Evolutionary conservation across 2,888 invertebrate genomes (phyloP).

Genomic region (Campopleginae sp.): DNA sequence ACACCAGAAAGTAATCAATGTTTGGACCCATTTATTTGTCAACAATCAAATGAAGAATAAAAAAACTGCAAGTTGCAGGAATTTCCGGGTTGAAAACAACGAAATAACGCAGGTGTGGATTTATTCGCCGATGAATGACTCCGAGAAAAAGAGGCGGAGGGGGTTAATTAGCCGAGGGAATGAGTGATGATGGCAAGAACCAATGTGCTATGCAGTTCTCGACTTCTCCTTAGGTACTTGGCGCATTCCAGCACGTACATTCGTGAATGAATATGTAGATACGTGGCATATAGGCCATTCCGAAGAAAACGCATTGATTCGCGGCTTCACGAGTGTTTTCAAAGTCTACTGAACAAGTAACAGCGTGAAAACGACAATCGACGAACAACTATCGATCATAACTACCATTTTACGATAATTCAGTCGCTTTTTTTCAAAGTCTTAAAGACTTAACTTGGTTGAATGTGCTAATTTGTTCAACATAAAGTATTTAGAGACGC

Average conservation of each 20-base stretch:
- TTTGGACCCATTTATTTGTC: conserved; percentile 8
- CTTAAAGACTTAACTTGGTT: not conserved
- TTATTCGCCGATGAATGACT: conserved; percentile 62
- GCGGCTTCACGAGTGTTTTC: not conserved
- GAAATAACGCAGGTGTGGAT: conserved; percentile 60
- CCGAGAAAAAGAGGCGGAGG: conserved; percentile 16
- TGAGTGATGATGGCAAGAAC: conserved; percentile 76
- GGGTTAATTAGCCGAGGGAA: conserved; percentile 68
- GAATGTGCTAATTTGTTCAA: not conserved
- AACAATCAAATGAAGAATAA: not conserved
- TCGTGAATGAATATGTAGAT: conserved; percentile 61
- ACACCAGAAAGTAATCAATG: not conserved
- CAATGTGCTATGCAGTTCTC: conserved; percentile 73
- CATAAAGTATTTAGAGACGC: not conserved
- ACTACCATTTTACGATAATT: not conserved
- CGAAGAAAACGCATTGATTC: conserved; percentile 17
- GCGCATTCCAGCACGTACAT: conserved; percentile 77
- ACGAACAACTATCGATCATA: not conserved
- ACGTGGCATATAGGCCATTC: conserved; percentile 20
- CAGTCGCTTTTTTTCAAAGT: not conserved
- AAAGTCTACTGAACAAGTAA: not conserved
- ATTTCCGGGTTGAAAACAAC: conserved; percentile 13
- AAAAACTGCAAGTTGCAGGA: conserved; percentile 25
- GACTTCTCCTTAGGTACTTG: conserved; percentile 71
- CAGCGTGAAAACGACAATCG: not conserved